Evolutionary conservation across 2,888 invertebrate species (phyloP), one percentile per base, ranked within the genome.

Genomic region (Melanargia galathea): DNA sequence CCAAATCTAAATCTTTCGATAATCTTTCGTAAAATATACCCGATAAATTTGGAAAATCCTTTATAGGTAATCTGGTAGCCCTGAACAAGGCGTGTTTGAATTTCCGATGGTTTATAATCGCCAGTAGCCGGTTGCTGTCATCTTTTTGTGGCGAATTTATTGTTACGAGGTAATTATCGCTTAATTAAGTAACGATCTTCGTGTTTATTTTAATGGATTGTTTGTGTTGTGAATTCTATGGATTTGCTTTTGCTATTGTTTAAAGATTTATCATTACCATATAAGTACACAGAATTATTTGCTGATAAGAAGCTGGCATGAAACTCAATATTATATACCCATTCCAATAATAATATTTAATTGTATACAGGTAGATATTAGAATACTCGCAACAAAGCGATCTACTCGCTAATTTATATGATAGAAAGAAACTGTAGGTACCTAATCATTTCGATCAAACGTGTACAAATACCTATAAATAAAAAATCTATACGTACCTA

Each of bases 31-130:
- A 13, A 13, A 38, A 38, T 13, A 0, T 2, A 38, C 4, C 38
- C 8, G 33, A 1, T 1, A 10, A 2, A 11, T 35, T 11, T 13
- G 2, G 4, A 10, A 2, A 10, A 20, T 8, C 18, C 7, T 4
- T 10, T 22, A 5, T 46, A 46, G 6, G 30, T 30, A 6, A 11
- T 2, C 20, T 46, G 46, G 46, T 46, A 46, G 22, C 46, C 46
- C 46, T 46, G 10, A 46, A 22, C 46, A 46, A 46, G 46, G 46
- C 22, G 46, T 46, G 46, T 40, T 16, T n/a, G 38, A 40, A 40
- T 46, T 22, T 22, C 46, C 46, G 46, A 46, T 46, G 5, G 20
- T 16, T 45, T 20, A 20, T 46, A 46, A 46, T 8, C 22, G 13
- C 22, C 22, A 11, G 46, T 46, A 46, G 46, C 46, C 11, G 20